Evolutionary conservation across 2,113 vertebrate species (phyloP).

Genomic region (Cololabis saira): DNA sequence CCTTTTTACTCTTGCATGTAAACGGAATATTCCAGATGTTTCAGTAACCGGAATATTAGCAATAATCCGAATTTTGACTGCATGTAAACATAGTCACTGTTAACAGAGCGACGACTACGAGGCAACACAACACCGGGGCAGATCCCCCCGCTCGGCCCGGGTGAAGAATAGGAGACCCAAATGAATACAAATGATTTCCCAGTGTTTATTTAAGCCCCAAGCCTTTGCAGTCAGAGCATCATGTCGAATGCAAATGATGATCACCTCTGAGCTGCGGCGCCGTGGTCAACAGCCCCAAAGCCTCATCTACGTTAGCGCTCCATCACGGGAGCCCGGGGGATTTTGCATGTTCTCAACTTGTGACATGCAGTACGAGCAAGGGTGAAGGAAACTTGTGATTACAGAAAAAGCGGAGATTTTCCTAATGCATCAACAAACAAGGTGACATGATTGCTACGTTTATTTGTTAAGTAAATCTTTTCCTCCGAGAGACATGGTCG

Average conservation of each 20-base stretch:
- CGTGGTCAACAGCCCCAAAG: conserved; percentile 50
- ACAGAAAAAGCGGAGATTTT: conserved; percentile 59
- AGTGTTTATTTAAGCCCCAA: conserved; percentile 68
- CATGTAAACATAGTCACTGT: no score
- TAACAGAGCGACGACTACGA: conserved; percentile 15
- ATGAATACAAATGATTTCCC: conserved; percentile 76
- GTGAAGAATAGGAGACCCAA: conserved; percentile 68
- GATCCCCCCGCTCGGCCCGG: conserved; percentile 3
- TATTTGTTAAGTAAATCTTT: conserved; percentile 65
- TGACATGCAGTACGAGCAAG: conserved; percentile 49
- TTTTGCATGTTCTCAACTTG: conserved; percentile 70
- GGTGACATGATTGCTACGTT: conserved; percentile 47
- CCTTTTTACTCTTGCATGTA: no score
- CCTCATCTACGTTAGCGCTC: conserved; percentile 45
- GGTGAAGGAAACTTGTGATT: conserved; percentile 51
- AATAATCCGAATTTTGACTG: no score
- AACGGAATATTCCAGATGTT: no score
- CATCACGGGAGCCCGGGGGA: conserved; percentile 30
- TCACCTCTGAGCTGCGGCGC: conserved; percentile 60
- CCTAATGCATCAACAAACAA: conserved; percentile 63
- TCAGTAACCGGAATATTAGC: no score
- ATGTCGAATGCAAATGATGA: conserved; percentile 75
- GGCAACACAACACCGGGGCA: conserved; percentile 1
- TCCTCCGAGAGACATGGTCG: conserved; percentile 17
- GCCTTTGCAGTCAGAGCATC: conserved; percentile 51